Percentiles rank a stretch among this genome's conserved stretches.
Evolutionary conservation across 1,140 invertebrate species (phyloP).

Genomic region (Philopotamus ludificatus): DNA sequence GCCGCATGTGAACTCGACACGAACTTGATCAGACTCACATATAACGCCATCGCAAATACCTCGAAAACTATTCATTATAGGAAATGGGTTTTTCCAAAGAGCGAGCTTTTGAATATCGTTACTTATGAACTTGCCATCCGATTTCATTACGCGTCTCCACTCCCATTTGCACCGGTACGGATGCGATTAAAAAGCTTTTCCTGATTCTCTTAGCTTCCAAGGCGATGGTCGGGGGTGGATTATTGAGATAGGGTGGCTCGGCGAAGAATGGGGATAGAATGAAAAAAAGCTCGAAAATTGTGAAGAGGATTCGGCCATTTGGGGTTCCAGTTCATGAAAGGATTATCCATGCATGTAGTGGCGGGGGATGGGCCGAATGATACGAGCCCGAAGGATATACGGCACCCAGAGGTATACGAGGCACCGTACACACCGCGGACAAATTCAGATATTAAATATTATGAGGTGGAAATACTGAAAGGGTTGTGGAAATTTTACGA

Average conservation of each 20-base stretch:
- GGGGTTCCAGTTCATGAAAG: neutral
- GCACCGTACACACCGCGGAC: neutral
- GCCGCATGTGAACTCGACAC: too few relatives aligned
- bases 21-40: too few relatives aligned
- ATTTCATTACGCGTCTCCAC: neutral
- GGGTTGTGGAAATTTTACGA: neutral
- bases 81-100: too few relatives aligned
- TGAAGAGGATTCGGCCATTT: constrained; percentile 3
- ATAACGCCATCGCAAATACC: too few relatives aligned
- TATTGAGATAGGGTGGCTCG: neutral
- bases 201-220: constrained; percentile 3
- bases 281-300: neutral
- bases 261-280: too few relatives aligned
- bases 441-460: neutral
- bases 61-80: too few relatives aligned
- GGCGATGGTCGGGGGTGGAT: neutral
- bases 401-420: neutral
- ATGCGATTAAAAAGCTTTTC: constrained; percentile 11
- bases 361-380: neutral
- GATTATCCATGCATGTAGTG: constrained; percentile 4
- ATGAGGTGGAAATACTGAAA: neutral
- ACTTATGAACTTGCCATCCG: too few relatives aligned
- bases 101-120: too few relatives aligned
- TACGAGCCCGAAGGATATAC: neutral
- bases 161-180: neutral